phyloP scores from a whole-genome alignment of 1,140 invertebrate genomes.

The Drosophila ambigua region DNA sequence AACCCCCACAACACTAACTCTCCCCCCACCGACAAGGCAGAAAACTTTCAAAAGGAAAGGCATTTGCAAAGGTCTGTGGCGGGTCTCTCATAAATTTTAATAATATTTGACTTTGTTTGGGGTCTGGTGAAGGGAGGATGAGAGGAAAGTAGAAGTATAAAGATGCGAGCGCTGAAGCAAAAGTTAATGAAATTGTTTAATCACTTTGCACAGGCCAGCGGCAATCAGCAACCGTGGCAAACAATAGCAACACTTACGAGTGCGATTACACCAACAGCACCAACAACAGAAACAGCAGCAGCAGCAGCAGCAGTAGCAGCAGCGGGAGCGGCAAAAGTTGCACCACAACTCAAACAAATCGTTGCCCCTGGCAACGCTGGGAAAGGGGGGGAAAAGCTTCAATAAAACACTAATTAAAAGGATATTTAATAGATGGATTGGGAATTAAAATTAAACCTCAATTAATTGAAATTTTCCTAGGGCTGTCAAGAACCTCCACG shows the following conservation, averaged over 20 bases:
- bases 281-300: not conserved
- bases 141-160: constrained; percentile 10
- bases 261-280: too few relatives aligned
- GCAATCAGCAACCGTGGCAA: constrained; percentile 14
- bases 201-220: constrained; percentile 46
- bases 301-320: not conserved
- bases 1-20: too few relatives aligned
- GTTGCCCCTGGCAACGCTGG: constrained; percentile 1
- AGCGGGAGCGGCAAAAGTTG: too few relatives aligned
- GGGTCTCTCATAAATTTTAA: constrained; percentile 64
- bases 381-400: not conserved
- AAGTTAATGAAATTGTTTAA: constrained; percentile 72
- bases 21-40: not conserved
- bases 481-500: not conserved
- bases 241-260: constrained; percentile 16
- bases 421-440: constrained; percentile 8
- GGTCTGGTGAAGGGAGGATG: too few relatives aligned
- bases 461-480: not conserved
- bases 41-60: constrained; percentile 49
- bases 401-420: constrained; percentile 40
- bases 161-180: constrained; percentile 7
- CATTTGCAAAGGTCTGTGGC: constrained; percentile 43
- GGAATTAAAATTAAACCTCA: constrained; percentile 2
- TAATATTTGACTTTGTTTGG: constrained; percentile 60
- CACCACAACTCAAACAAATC: constrained; percentile 5